These are phyloP conservation scores for Trachythela sp. DNA, from an alignment of 64 coral and sea anemone genomes.

Conservation along the genomic window DNA sequence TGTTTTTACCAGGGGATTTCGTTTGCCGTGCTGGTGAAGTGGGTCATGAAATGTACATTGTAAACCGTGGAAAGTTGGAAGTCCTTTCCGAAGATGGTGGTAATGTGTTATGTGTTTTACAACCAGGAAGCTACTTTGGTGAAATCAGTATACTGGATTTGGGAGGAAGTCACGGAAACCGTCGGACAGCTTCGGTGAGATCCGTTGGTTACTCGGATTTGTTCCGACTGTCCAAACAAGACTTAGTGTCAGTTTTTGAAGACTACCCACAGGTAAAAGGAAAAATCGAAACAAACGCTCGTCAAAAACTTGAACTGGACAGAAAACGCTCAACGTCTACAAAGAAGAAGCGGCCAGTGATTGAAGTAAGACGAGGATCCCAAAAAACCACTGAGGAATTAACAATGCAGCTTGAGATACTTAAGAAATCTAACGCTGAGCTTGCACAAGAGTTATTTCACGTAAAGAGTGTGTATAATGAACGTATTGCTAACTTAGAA, in stretches of 20 bases:
- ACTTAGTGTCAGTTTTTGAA: constrained; percentile 74
- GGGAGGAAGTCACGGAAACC: constrained; percentile 73
- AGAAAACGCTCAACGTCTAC: constrained; percentile 48
- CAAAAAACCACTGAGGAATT: background rate
- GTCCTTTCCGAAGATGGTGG: constrained; percentile 73
- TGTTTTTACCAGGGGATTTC: constrained; percentile 57
- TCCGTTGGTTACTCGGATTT: constrained; percentile 92
- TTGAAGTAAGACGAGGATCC: background rate
- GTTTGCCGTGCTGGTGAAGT: constrained; percentile 96
- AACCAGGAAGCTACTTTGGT: constrained; percentile 95
- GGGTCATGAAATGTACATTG: constrained; percentile 95
- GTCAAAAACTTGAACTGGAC: constrained; percentile 85
- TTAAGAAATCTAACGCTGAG: constrained; percentile 41
- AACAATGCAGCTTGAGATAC: constrained; percentile 26
- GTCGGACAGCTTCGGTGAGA: constrained; percentile 86
- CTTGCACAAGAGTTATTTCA: constrained; percentile 44
- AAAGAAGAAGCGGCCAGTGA: background rate
- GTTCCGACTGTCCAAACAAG: constrained; percentile 81
- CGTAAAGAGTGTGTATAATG: constrained; percentile 48
- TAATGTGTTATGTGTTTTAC: constrained; percentile 73
- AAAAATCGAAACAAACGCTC: constrained; percentile 80
- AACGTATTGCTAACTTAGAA: constrained; percentile 67
- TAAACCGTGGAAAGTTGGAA: constrained; percentile 85
- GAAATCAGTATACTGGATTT: constrained; percentile 85
- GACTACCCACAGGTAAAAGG: constrained; percentile 88